Evolutionary conservation across 2,113 vertebrate genomes (phyloP).

Genomic region (Vidua chalybeata): DNA sequence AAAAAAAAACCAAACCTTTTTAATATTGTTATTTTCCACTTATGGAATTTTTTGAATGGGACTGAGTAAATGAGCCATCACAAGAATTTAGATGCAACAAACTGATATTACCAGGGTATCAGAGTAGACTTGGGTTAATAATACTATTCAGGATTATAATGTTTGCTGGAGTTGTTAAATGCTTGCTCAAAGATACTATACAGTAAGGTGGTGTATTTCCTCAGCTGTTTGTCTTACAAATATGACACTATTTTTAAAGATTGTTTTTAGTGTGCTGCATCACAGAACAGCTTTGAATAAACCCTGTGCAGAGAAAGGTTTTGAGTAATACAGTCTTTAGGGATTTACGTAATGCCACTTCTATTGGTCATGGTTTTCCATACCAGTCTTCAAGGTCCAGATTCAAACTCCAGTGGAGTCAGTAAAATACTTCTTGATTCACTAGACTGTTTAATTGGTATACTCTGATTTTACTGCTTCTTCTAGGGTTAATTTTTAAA

Average conservation of each 20-base stretch:
- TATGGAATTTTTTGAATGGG: rapidly evolving
- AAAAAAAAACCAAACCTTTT: not conserved
- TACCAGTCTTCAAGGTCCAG: not conserved
- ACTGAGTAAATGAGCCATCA: not conserved
- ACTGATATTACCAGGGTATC: not conserved
- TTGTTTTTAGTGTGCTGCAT: not conserved
- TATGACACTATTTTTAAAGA: not conserved
- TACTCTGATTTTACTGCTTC: not conserved
- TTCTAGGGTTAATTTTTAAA: not conserved
- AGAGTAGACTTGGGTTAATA: not conserved
- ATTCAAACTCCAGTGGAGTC: not conserved
- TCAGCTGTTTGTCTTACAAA: not conserved
- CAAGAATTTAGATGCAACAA: not conserved
- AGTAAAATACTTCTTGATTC: not conserved
- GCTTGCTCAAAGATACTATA: not conserved
- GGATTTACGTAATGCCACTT: not conserved
- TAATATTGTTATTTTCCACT: not conserved
- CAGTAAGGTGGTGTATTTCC: not conserved
- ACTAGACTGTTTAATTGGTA: not conserved
- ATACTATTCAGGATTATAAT: not conserved
- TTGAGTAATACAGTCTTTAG: not conserved
- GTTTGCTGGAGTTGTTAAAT: not conserved
- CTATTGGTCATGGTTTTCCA: not conserved
- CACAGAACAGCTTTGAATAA: not conserved
- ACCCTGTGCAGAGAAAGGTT: not conserved